phyloP scores from a whole-genome alignment of 2,888 invertebrate genomes.

The Balanococcus diminutus region DNA sequence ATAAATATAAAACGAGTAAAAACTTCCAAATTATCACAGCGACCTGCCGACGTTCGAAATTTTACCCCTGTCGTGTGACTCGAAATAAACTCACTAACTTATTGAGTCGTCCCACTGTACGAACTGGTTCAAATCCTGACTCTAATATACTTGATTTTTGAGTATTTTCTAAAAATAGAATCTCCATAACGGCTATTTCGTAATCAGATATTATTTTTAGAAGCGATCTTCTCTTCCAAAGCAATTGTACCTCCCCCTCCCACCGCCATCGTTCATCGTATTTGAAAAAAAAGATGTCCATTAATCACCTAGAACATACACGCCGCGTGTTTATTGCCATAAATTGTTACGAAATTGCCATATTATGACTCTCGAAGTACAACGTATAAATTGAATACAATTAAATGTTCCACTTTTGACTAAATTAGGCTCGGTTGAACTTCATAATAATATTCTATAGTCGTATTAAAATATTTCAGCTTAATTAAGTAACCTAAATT shows the following conservation, averaged over 20 bases:
- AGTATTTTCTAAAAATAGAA: not conserved
- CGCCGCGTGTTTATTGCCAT: not conserved
- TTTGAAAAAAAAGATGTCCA: not conserved
- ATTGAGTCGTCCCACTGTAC: not conserved
- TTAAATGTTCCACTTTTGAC: not conserved
- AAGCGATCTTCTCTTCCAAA: not conserved
- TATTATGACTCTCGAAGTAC: not conserved
- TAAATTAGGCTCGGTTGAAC: not conserved
- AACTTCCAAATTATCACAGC: not conserved
- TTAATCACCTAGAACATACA: not conserved
- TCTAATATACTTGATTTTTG: not conserved
- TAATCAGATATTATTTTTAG: not conserved
- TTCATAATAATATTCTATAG: not conserved
- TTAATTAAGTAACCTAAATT: not conserved
- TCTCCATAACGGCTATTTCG: not conserved
- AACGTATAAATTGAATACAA: not conserved
- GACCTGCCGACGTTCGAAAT: not conserved
- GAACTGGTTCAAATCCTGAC: not conserved
- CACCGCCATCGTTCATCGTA: not conserved
- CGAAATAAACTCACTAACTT: not conserved
- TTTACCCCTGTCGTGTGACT: not conserved
- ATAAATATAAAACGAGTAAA: not conserved
- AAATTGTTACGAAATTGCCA: not conserved
- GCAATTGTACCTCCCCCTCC: too few relatives aligned
- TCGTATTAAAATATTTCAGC: not conserved